phyloP scores from a whole-genome alignment of 2,113 vertebrate genomes.

The Propithecus coquereli region DNA sequence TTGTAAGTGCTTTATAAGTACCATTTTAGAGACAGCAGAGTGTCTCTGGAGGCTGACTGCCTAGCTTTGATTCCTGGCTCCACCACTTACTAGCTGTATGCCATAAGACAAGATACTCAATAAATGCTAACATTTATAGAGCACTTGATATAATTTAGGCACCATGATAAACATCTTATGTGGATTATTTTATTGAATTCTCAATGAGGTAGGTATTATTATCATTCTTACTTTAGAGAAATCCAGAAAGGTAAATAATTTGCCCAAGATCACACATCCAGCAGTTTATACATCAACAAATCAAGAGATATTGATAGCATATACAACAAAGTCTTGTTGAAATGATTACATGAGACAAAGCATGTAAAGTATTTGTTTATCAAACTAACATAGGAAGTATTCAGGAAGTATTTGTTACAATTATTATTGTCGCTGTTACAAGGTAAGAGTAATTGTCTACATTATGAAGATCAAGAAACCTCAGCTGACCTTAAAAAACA shows the following conservation, averaged over 20 bases:
- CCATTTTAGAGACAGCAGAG: background rate
- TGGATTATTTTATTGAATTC: background rate
- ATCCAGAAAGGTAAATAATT: constrained; percentile 16
- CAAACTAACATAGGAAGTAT: background rate
- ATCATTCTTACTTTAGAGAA: constrained; percentile 2
- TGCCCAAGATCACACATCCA: background rate
- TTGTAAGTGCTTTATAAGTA: background rate
- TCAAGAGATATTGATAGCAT: background rate
- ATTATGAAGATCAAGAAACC: constrained; percentile 19
- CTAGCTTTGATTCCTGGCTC: background rate
- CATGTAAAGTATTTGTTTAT: background rate
- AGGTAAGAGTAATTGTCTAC: background rate
- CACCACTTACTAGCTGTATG: background rate
- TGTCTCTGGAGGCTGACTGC: background rate
- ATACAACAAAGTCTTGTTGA: background rate
- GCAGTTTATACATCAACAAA: background rate
- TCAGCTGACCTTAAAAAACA: constrained; percentile 20
- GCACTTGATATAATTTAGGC: background rate
- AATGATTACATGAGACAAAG: constrained; percentile 10
- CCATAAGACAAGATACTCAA: background rate
- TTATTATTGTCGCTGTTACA: constrained; percentile 3
- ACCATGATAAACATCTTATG: background rate
- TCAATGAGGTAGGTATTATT: background rate
- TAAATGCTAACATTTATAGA: background rate
- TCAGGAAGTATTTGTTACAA: background rate